Evolutionary conservation across 2,113 vertebrate species (phyloP).

Genomic region (Hippocampus guttulatus): DNA sequence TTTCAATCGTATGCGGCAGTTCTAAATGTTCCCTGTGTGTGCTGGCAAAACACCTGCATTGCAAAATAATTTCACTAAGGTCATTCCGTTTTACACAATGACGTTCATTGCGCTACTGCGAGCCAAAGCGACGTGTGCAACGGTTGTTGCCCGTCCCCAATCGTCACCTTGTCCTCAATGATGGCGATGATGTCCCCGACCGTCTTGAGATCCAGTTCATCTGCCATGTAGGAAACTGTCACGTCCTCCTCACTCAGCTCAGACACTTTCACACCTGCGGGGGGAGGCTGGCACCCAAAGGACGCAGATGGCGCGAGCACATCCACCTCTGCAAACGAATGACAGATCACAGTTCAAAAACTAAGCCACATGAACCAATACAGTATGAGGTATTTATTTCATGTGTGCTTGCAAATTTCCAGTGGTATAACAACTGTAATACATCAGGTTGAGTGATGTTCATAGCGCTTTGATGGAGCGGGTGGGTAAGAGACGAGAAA

Average conservation of each 20-base stretch:
- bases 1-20: neutral
- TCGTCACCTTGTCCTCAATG: slow-evolving; percentile 82
- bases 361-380: neutral
- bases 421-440: no score
- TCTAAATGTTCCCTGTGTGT: neutral
- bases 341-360: neutral
- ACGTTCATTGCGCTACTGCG: no score
- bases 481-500: no score
- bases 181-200: slow-evolving; percentile 96
- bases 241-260: slow-evolving; percentile 83
- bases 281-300: slow-evolving; percentile 29
- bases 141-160: neutral
- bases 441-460: no score
- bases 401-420: no score
- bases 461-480: no score
- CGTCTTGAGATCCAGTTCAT: slow-evolving; percentile 91
- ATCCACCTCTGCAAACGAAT: slow-evolving; percentile 38
- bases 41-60: neutral
- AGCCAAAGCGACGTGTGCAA: no score
- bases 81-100: no score
- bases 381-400: no score
- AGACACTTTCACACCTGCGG: slow-evolving; percentile 78
- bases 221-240: slow-evolving; percentile 85
- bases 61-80: no score
- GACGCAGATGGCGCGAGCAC: slow-evolving; percentile 23